These are phyloP conservation scores for Corythornis madagascariensis DNA, from an alignment of 2,113 vertebrate genomes.

Conservation along the genomic window DNA sequence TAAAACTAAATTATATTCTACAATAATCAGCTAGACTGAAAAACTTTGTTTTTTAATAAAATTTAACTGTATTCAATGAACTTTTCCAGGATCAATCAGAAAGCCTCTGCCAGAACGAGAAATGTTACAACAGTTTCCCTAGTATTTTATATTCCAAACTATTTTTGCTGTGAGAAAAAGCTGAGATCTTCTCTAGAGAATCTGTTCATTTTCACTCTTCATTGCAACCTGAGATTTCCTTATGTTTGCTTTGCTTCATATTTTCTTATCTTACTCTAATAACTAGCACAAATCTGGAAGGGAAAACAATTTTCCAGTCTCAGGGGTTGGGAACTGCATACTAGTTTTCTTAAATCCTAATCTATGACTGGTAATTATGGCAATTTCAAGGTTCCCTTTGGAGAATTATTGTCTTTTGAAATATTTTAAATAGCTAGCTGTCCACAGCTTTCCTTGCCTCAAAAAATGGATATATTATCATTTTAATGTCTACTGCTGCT, in stretches of 20 bases:
- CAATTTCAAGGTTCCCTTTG: slow-evolving; percentile 27
- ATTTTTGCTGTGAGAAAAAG: slow-evolving; percentile 51
- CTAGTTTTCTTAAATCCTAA: slow-evolving; percentile 26
- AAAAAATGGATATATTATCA: slow-evolving; percentile 55
- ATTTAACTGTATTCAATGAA: background rate
- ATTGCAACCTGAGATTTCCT: slow-evolving; percentile 30
- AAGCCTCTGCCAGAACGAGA: background rate
- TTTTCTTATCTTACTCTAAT: slow-evolving; percentile 44
- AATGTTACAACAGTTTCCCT: background rate
- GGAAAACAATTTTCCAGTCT: slow-evolving; percentile 32
- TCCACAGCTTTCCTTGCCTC: slow-evolving; percentile 47
- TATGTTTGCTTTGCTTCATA: slow-evolving; percentile 24
- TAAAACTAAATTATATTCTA: background rate
- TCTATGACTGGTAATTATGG: slow-evolving; percentile 27
- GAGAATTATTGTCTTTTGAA: slow-evolving; percentile 61
- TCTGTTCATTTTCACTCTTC: slow-evolving; percentile 15
- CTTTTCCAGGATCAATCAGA: background rate
- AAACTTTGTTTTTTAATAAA: background rate
- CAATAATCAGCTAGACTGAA: background rate
- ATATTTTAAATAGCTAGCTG: slow-evolving; percentile 65
- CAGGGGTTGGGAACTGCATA: slow-evolving; percentile 11
- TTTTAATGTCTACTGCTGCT: slow-evolving; percentile 30
- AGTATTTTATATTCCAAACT: background rate
- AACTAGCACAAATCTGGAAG: slow-evolving; percentile 7
- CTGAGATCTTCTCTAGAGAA: slow-evolving; percentile 30